Base-by-base conservation (phyloP, 2,888 invertebrate genomes). In the Xylocampa areola region DNA sequence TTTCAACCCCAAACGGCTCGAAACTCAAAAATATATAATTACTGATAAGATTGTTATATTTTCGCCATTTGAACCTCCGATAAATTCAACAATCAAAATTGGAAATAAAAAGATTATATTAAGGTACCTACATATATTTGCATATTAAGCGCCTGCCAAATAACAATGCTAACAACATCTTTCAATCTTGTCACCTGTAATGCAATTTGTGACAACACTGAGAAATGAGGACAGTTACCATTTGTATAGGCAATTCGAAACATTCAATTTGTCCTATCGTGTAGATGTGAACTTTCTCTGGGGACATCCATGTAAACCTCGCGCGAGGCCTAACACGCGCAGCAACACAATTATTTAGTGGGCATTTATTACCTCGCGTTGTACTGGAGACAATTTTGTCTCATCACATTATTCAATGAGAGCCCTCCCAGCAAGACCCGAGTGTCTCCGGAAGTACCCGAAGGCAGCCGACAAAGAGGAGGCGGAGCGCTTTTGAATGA, bases 371-470 rank as follows among this genome's bases (percentile, higher is more conserved):
- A 83, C 77, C 69, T 65, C 72, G 77, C 73, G 77, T 82, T 80
- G 79, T 83, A 82, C 85, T 82, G 80, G 79, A 80, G 82, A 84
- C 84, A 81, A 85, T 85, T 86, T 85, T 80, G 86, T 85, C 82
- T 82, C 86, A 82, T 84, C 83, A 72, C 81, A 84, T 85, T 81
- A 85, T 79, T 85, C 83, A 82, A 79, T 80, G 74, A 77, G 68
- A 76, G 86, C 82, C 87, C 87, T 85, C 89, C 87, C 87, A 87
- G 73, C 81, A 73, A 70, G 84, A 72, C 69, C 70, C 66, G 70
- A 73, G 74, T 63, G 53, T 55, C 54, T 81, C 80, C 85, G 83
- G 83, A 83, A 82, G 80, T 83, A 64, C 35, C 58, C 70, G 79
- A 79, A 70, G 30, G 44, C 48, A 51, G 59, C 82, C 82, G 82